phyloP scores from a whole-genome alignment of 2,888 invertebrate species.

The Pediacus dermestoides region DNA sequence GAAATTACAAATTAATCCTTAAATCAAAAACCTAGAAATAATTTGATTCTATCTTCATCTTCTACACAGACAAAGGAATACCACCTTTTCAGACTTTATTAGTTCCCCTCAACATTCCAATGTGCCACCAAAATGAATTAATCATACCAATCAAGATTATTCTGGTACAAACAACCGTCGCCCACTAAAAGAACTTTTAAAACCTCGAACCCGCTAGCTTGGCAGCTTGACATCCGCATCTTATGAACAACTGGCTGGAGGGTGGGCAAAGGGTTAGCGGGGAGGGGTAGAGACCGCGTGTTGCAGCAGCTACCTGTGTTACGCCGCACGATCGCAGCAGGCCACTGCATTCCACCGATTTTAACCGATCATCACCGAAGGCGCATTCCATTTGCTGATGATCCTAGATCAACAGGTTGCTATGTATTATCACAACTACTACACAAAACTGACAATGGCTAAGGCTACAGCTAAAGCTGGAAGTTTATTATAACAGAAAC shows the following conservation, averaged over 20 bases:
- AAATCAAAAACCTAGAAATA: too few species aligned
- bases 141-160: slow-evolving; percentile 7
- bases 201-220: slow-evolving; percentile 56
- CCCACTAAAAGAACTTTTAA: slow-evolving; percentile 23
- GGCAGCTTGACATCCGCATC: slow-evolving; percentile 46
- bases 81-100: neutral
- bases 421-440: slow-evolving; percentile 7
- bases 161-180: slow-evolving; percentile 8
- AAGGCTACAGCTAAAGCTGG: too few species aligned
- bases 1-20: too few species aligned
- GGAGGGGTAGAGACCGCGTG: slow-evolving; percentile 30
- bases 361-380: slow-evolving; percentile 34
- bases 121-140: slow-evolving; percentile 4
- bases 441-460: too few species aligned
- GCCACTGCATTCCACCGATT: slow-evolving; percentile 56
- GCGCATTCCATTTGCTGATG: slow-evolving; percentile 27
- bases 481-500: too few species aligned
- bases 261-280: slow-evolving; percentile 14
- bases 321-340: slow-evolving; percentile 50
- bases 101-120: slow-evolving; percentile 6
- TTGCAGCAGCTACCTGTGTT: slow-evolving; percentile 45
- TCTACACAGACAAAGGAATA: too few species aligned
- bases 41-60: neutral
- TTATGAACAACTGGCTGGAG: slow-evolving; percentile 5
- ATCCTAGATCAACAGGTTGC: slow-evolving; percentile 10